These are phyloP conservation scores for Drosophila lacteicornis DNA, from an alignment of 1,140 invertebrate species.

Conservation along the genomic window DNA sequence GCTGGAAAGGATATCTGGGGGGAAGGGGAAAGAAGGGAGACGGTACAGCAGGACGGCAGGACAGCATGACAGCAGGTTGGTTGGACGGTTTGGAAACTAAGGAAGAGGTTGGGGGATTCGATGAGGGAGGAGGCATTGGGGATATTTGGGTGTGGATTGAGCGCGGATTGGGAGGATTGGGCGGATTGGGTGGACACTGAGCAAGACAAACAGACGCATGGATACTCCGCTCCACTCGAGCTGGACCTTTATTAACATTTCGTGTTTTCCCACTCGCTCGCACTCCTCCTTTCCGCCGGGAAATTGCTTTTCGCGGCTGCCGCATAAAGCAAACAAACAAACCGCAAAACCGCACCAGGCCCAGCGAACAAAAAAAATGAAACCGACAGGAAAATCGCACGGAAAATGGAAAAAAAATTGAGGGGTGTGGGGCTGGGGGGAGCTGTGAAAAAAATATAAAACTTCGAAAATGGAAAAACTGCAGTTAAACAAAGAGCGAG, in stretches of 20 bases:
- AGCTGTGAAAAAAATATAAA: slow-evolving; percentile 23
- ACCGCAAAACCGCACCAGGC: slow-evolving; percentile 47
- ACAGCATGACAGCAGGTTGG: background rate
- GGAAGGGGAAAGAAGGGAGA: background rate
- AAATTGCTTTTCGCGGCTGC: slow-evolving; percentile 58
- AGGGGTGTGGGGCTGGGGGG: background rate
- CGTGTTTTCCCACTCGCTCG: slow-evolving; percentile 20
- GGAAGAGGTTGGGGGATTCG: background rate
- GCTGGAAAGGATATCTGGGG: background rate
- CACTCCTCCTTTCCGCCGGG: slow-evolving; percentile 20
- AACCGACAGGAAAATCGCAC: slow-evolving; percentile 12
- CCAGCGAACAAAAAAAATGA: slow-evolving; percentile 8
- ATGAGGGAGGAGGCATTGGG: background rate
- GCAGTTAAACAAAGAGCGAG: slow-evolving; percentile 32
- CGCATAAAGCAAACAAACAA: slow-evolving; percentile 61
- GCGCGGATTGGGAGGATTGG: background rate
- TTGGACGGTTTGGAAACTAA: slow-evolving; percentile 9
- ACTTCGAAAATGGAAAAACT: slow-evolving; percentile 38
- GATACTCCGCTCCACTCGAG: slow-evolving; percentile 9
- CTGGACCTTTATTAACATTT: slow-evolving; percentile 64
- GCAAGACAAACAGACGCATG: slow-evolving; percentile 19
- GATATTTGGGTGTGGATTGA: background rate
- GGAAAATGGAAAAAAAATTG: slow-evolving; percentile 15
- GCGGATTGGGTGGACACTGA: slow-evolving; percentile 7
- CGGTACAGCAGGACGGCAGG: no score